phyloP scores from a whole-genome alignment of 2,797 vertebrate species.

The Antrozous pallidus region DNA sequence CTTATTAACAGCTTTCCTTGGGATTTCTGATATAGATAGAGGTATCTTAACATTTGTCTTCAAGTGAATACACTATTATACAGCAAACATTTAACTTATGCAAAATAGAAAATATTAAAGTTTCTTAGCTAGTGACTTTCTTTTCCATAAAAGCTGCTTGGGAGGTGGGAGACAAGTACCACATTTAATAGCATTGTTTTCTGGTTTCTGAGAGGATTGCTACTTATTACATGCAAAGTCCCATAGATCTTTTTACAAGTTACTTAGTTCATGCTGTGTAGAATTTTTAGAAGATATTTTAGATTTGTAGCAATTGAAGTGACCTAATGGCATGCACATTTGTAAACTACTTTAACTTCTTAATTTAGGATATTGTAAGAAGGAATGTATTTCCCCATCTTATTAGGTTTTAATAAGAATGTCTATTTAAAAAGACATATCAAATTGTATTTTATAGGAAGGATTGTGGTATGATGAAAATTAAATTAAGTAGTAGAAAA shows the following conservation, averaged over 20 bases:
- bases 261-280: neutral
- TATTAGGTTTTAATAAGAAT: neutral
- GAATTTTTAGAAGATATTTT: constrained; percentile 35
- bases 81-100: neutral
- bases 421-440: neutral
- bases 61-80: neutral
- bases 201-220: neutral
- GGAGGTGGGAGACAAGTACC: neutral
- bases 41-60: neutral
- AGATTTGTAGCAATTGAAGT: constrained; percentile 1
- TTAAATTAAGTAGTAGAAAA: neutral
- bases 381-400: neutral
- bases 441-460: constrained; percentile 43
- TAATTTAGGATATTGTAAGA: neutral
- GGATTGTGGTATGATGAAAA: constrained; percentile 27
- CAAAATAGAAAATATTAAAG: neutral
- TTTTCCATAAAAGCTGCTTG: neutral
- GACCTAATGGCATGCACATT: neutral
- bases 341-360: neutral
- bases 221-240: neutral
- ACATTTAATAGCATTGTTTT: neutral
- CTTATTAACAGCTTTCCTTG: neutral
- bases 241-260: neutral
- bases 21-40: neutral
- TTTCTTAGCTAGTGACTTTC: neutral